A percentile compares a stretch with the other conserved stretches of the same genome.
Conservation (phyloP, 2,113 vertebrate genomes). For the Pagrus major region DNA sequence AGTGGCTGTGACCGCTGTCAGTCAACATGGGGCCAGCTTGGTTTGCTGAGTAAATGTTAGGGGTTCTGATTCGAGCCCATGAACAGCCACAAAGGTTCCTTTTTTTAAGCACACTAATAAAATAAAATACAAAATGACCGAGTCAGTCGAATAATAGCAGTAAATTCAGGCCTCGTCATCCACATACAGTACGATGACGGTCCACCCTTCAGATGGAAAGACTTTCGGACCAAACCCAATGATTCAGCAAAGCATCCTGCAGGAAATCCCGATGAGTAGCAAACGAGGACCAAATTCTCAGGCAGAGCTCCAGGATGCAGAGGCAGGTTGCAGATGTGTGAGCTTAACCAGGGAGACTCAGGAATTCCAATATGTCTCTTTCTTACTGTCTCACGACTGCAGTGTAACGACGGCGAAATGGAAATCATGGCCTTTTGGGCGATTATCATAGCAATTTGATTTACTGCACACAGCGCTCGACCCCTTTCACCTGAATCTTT, state of each 20-base stretch:
- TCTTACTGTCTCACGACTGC: neutral
- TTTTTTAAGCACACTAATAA: neutral
- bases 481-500: conserved; percentile 27
- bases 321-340: conserved; percentile 9
- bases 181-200: neutral
- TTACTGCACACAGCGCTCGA: neutral
- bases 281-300: neutral
- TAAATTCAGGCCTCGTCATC: neutral
- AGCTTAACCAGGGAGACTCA: neutral
- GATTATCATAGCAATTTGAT: conserved; percentile 2
- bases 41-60: conserved; percentile 35
- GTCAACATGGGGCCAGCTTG: conserved; percentile 22
- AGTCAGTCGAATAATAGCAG: too few relatives aligned
- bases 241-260: conserved; percentile 23
- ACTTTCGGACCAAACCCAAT: neutral
- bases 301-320: conserved; percentile 8
- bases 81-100: neutral
- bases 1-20: conserved; percentile 44
- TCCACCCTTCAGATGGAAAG: neutral
- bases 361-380: conserved; percentile 8
- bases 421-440: neutral
- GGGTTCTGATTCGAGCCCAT: neutral
- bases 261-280: conserved; percentile 29
- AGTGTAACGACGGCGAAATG: neutral
- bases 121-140: neutral